Conservation (phyloP, 2,888 invertebrate genomes). For the Caenorhabditis wallacei region DNA sequence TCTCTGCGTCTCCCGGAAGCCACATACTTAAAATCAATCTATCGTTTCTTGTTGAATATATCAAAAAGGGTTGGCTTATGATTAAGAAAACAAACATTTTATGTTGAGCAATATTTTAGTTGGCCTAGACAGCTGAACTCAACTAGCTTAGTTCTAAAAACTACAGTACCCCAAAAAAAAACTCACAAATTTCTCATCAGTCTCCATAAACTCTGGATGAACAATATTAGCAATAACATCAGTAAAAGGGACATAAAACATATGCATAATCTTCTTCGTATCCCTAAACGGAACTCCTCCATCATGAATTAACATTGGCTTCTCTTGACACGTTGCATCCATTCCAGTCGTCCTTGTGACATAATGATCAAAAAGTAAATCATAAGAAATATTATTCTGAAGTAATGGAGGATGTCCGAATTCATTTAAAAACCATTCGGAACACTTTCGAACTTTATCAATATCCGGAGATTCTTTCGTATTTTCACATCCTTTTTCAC, state of each 20-base stretch:
- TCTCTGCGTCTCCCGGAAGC: too few relatives aligned
- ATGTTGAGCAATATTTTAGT: too few relatives aligned
- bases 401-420: conserved; percentile 52
- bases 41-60: too few relatives aligned
- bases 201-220: conserved; percentile 84
- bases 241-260: conserved; percentile 60
- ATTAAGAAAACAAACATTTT: too few relatives aligned
- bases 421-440: conserved; percentile 40
- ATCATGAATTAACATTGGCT: conserved; percentile 42
- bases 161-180: background rate
- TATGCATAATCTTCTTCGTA: conserved; percentile 56
- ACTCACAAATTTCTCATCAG: conserved; percentile 81
- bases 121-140: too few relatives aligned
- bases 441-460: conserved; percentile 14
- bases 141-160: background rate
- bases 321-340: conserved; percentile 56
- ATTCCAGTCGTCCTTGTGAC: conserved; percentile 52
- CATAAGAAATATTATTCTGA: conserved; percentile 52
- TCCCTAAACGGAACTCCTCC: conserved; percentile 47
- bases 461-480: conserved; percentile 16
- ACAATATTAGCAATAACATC: conserved; percentile 71
- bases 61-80: too few relatives aligned
- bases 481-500: conserved; percentile 25
- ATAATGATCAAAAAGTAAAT: conserved; percentile 42
- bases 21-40: too few relatives aligned